These are phyloP conservation scores for Onychomys torridus DNA, from an alignment of 2,797 vertebrate genomes.

Conservation along the genomic window DNA sequence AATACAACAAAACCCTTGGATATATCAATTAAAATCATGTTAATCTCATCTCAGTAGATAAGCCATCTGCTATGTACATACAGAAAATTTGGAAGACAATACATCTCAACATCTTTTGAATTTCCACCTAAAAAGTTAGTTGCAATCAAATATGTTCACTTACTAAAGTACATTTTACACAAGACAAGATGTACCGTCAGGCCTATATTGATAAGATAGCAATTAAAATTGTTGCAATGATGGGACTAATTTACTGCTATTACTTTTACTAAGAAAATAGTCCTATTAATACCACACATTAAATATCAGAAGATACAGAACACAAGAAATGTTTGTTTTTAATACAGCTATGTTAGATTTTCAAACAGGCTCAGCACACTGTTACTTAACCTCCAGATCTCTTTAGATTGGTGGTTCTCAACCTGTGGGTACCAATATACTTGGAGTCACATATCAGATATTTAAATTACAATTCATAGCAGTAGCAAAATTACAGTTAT, in stretches of 20 bases:
- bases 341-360: slow-evolving; percentile 16
- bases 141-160: not conserved
- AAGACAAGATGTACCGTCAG: not conserved
- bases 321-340: not conserved
- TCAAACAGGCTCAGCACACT: not conserved
- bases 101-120: not conserved
- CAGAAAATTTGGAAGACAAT: not conserved
- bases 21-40: not conserved
- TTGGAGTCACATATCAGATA: not conserved
- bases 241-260: not conserved
- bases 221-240: not conserved
- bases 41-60: not conserved
- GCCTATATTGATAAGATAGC: not conserved
- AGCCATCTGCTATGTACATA: not conserved
- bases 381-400: not conserved
- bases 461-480: too few relatives aligned
- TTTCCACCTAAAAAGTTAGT: not conserved
- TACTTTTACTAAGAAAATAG: not conserved
- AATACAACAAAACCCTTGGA: not conserved
- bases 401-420: not conserved
- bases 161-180: slow-evolving; percentile 10
- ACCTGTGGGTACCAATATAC: not conserved
- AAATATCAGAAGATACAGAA: not conserved
- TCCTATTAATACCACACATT: not conserved
- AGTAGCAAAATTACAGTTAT: too few relatives aligned